Evolutionary conservation across 2,113 vertebrate genomes (phyloP).

Genomic region (Helogale parvula): DNA sequence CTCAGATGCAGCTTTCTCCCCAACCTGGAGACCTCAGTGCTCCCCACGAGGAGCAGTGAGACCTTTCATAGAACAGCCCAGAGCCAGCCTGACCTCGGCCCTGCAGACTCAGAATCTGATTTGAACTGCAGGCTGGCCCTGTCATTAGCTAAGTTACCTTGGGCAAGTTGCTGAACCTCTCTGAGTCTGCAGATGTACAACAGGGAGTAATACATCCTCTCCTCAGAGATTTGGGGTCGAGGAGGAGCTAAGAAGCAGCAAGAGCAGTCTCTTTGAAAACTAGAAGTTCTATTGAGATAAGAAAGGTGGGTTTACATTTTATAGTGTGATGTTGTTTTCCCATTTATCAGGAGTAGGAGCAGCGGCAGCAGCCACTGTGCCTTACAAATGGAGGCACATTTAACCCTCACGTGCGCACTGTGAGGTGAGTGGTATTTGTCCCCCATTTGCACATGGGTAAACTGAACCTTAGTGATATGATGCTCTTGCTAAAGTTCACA

Average conservation of each 20-base stretch:
- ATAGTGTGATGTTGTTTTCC: neutral
- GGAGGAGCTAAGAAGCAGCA: neutral
- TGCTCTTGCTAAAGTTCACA: neutral
- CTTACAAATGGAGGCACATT: neutral
- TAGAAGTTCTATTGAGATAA: neutral
- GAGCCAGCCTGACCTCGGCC: neutral
- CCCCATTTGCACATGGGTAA: neutral
- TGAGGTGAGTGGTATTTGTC: neutral
- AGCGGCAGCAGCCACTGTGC: rapidly evolving
- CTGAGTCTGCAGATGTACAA: neutral
- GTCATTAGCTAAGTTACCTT: neutral
- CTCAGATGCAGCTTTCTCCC: neutral
- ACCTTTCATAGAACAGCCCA: neutral
- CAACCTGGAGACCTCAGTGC: neutral
- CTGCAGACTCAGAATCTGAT: neutral
- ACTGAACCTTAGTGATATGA: neutral
- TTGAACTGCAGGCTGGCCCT: neutral
- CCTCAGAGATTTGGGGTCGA: neutral
- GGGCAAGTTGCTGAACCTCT: neutral
- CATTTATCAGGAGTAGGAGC: neutral
- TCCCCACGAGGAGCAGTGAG: neutral
- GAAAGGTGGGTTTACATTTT: neutral
- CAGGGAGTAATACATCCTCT: neutral
- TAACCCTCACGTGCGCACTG: neutral
- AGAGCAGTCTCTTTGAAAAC: neutral